Percentiles rank a stretch among this genome's conserved stretches.
phyloP scores from a whole-genome alignment of 1,140 invertebrate species.

The Danaus melanippus region DNA sequence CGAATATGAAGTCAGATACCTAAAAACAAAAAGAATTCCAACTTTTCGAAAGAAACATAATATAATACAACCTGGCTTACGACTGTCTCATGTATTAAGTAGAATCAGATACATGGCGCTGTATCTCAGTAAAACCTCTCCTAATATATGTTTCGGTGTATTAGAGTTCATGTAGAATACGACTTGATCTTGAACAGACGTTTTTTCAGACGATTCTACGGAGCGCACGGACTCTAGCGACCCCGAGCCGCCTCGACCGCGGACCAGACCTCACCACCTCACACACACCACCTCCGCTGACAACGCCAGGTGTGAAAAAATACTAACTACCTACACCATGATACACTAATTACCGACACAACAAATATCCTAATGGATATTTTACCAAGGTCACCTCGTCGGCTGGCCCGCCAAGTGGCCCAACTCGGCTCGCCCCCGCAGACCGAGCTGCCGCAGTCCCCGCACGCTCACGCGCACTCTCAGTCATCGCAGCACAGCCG shows the following conservation, averaged over 20 bases:
- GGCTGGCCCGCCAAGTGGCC: constrained; percentile 79
- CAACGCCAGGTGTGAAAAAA: constrained; percentile 21
- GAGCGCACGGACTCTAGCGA: constrained; percentile 60
- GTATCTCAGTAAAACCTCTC: too few species aligned
- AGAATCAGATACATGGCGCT: too few species aligned
- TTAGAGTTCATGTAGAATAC: too few species aligned
- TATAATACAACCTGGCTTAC: too few species aligned
- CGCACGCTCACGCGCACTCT: constrained; percentile 20
- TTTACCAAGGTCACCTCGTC: constrained; percentile 71
- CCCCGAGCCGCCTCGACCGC: constrained; percentile 33
- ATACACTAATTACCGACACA: too few species aligned
- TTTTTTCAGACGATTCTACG: constrained; percentile 43
- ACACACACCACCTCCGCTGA: constrained; percentile 37
- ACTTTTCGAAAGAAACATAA: too few species aligned
- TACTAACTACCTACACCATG: too few species aligned
- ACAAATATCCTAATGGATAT: too few species aligned
- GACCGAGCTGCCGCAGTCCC: constrained; percentile 46
- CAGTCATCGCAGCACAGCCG: constrained; percentile 74
- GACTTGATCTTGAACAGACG: constrained; percentile 1
- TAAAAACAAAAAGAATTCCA: too few species aligned
- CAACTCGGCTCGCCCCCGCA: constrained; percentile 75
- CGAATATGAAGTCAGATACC: too few species aligned
- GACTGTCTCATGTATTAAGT: too few species aligned
- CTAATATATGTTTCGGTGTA: too few species aligned
- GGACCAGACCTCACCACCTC: constrained; percentile 34